These are phyloP conservation scores for Capitella teleta DNA, from an alignment of 1,140 invertebrate genomes.

Conservation along the genomic window DNA sequence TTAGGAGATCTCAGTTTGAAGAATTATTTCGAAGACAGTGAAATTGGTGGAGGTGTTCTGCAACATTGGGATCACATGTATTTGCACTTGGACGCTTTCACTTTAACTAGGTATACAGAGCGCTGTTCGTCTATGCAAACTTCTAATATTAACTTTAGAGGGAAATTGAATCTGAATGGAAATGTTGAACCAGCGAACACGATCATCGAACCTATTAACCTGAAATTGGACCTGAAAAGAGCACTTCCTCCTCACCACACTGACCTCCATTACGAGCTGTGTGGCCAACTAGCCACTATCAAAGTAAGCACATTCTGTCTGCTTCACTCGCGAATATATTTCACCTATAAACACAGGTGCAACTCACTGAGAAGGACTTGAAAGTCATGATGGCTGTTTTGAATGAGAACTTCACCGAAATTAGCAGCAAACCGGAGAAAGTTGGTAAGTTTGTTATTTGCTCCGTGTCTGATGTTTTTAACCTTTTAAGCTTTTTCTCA, in stretches of 20 bases:
- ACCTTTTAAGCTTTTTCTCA: background rate
- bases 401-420: constrained; percentile 4
- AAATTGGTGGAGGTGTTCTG: constrained; percentile 40
- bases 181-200: constrained; percentile 53
- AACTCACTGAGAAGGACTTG: constrained; percentile 3
- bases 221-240: constrained; percentile 62
- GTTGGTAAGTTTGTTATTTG: constrained; percentile 1
- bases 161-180: constrained; percentile 15
- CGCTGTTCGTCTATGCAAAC: too few relatives aligned
- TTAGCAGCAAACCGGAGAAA: background rate
- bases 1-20: constrained; percentile 54
- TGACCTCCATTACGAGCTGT: constrained; percentile 50
- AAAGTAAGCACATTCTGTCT: constrained; percentile 25
- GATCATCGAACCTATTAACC: constrained; percentile 60
- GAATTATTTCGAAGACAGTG: constrained; percentile 5
- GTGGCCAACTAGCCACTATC: constrained; percentile 55
- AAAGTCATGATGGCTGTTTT: constrained; percentile 7
- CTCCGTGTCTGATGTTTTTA: background rate
- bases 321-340: background rate
- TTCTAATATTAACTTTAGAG: constrained; percentile 5
- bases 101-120: constrained; percentile 53
- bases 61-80: constrained; percentile 36
- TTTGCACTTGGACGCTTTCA: constrained; percentile 55
- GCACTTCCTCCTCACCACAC: constrained; percentile 44
- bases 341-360: background rate